Evolutionary conservation across 2,113 vertebrate species (phyloP).

Genomic region (Shinisaurus crocodilurus): DNA sequence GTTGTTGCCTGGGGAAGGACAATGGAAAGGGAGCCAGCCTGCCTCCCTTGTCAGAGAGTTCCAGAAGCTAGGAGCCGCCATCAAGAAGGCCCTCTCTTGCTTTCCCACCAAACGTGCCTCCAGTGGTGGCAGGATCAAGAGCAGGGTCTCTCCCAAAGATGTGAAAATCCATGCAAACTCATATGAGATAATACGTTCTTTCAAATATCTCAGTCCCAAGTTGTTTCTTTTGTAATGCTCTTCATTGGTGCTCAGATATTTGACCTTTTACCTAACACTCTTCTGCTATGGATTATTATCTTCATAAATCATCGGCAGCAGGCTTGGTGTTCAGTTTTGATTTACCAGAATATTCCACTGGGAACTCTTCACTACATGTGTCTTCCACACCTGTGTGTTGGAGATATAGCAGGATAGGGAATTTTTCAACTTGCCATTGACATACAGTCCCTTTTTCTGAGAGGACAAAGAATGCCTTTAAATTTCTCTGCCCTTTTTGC

Average conservation of each 20-base stretch:
- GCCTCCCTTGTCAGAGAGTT: too few species aligned
- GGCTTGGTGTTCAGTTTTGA: constrained; percentile 41
- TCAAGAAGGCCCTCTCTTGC: too few species aligned
- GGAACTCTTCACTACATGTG: constrained; percentile 20
- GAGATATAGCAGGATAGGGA: constrained; percentile 50
- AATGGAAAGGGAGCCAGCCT: too few species aligned
- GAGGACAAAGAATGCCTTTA: constrained; percentile 36
- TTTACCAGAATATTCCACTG: constrained; percentile 10
- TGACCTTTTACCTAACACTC: background rate
- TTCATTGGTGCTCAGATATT: background rate
- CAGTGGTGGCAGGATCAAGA: too few species aligned
- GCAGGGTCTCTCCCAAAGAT: too few species aligned
- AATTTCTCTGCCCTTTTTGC: constrained; percentile 22
- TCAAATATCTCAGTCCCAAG: too few species aligned
- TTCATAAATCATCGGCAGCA: constrained; percentile 32
- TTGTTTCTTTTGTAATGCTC: background rate
- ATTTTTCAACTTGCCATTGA: constrained; percentile 30
- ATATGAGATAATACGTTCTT: too few species aligned
- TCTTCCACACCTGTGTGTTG: constrained; percentile 41
- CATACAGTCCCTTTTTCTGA: constrained; percentile 26
- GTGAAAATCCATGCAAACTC: too few species aligned
- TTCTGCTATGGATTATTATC: background rate
- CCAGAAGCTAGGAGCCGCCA: too few species aligned
- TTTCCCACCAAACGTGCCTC: too few species aligned
- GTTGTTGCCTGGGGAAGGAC: too few species aligned